Evolutionary conservation across 2,888 invertebrate species (phyloP).

Genomic region (Carterocephalus palaemon): DNA sequence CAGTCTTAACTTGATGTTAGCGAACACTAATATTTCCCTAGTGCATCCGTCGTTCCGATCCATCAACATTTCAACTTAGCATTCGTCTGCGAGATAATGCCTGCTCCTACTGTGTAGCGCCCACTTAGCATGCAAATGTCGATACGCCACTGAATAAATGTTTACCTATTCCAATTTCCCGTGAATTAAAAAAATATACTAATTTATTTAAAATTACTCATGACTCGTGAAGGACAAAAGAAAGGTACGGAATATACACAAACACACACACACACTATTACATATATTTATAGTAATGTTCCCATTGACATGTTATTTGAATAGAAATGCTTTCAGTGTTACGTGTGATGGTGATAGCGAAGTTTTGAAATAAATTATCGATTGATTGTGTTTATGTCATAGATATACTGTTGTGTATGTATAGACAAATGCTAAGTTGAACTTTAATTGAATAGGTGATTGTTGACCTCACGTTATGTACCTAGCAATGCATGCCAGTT

Average conservation of each 20-base stretch:
- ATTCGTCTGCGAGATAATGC: slow-evolving; percentile 19
- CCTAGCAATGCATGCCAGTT: too few relatives aligned
- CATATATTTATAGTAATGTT: too few relatives aligned
- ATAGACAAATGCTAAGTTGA: slow-evolving; percentile 23
- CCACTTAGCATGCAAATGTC: slow-evolving; percentile 17
- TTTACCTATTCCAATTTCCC: background rate
- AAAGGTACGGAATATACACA: slow-evolving; percentile 22
- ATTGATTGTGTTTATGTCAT: slow-evolving; percentile 9
- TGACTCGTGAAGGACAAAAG: slow-evolving; percentile 24
- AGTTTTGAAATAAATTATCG: background rate
- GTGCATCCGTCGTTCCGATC: background rate
- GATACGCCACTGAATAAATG: too few relatives aligned
- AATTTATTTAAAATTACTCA: slow-evolving; percentile 21
- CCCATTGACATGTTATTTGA: slow-evolving; percentile 6
- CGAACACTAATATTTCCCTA: slow-evolving; percentile 7
- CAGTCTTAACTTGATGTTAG: background rate
- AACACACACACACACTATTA: too few relatives aligned
- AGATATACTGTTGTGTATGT: slow-evolving; percentile 2
- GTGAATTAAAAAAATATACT: slow-evolving; percentile 17
- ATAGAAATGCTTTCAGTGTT: slow-evolving; percentile 20
- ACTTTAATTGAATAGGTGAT: slow-evolving; percentile 5
- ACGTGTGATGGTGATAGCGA: slow-evolving; percentile 5
- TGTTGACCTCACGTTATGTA: too few relatives aligned
- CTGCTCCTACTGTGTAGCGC: slow-evolving; percentile 10
- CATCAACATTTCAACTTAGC: slow-evolving; percentile 18